Evolutionary conservation across 1,140 invertebrate genomes (phyloP).

Genomic region (Scylla paramamosain): DNA sequence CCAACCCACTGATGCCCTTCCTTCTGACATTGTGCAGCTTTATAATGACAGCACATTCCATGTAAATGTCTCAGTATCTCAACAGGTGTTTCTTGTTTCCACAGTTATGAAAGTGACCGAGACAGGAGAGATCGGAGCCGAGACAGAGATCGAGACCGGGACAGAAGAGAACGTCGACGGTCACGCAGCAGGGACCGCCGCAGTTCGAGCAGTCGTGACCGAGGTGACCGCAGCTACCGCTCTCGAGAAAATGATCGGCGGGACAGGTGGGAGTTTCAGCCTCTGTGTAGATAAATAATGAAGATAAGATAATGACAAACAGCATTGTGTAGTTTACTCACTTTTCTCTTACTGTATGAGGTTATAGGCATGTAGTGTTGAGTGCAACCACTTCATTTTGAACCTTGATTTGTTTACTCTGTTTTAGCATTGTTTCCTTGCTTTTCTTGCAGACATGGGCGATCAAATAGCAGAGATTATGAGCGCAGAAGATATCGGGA

Average conservation of each 20-base stretch:
- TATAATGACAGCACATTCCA: too few species aligned
- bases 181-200: constrained; percentile 64
- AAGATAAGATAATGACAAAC: too few species aligned
- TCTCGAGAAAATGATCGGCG: constrained; percentile 59
- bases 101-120: constrained; percentile 62
- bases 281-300: not conserved
- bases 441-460: constrained; percentile 56
- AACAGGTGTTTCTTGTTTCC: not conserved
- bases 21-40: too few species aligned
- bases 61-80: too few species aligned
- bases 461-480: constrained; percentile 59
- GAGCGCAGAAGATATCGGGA: constrained; percentile 73
- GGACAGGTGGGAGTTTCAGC: constrained; percentile 54
- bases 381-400: not conserved
- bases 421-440: not conserved
- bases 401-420: too few species aligned
- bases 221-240: constrained; percentile 39
- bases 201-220: constrained; percentile 18
- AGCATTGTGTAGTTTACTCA: not conserved
- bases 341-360: not conserved
- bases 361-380: not conserved
- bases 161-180: constrained; percentile 64
- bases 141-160: constrained; percentile 63
- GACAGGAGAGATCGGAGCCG: constrained; percentile 59
- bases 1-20: too few species aligned